A percentile compares a stretch with the other conserved stretches of the same genome.
These are phyloP conservation scores for Drosophila mauritiana DNA, from an alignment of 1,140 invertebrate species.

Conservation along the genomic window DNA sequence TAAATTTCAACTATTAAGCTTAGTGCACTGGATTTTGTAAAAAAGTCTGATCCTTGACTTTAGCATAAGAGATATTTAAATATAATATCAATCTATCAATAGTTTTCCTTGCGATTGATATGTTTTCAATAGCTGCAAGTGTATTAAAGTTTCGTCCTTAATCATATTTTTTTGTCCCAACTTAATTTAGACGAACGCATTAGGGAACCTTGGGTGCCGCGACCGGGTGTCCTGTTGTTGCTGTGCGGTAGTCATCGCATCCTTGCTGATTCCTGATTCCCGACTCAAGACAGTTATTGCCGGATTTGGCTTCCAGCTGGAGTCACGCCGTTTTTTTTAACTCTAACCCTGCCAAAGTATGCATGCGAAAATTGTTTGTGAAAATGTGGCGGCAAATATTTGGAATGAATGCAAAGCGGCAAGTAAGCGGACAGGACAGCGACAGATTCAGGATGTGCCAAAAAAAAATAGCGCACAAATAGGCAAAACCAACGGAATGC, in stretches of 20 bases:
- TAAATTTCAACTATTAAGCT: too few relatives aligned
- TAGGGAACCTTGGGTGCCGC: slow-evolving; percentile 50
- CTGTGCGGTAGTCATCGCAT: slow-evolving; percentile 16
- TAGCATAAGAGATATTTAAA: too few relatives aligned
- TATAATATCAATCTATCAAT: too few relatives aligned
- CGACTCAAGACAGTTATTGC: slow-evolving; percentile 53
- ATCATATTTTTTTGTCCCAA: slow-evolving; percentile 24
- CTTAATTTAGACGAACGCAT: slow-evolving; percentile 77
- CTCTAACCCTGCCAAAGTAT: slow-evolving; percentile 56
- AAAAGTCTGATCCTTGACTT: too few relatives aligned
- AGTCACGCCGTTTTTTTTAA: slow-evolving; percentile 25
- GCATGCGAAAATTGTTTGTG: slow-evolving; percentile 71
- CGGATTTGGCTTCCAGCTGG: slow-evolving; percentile 24
- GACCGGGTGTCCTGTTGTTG: slow-evolving; percentile 50
- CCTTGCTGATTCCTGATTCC: slow-evolving; percentile 45
- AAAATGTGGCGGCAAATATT: slow-evolving; percentile 77
- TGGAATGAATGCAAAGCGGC: slow-evolving; percentile 75
- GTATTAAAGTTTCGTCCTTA: background rate
- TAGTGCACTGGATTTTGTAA: too few relatives aligned
- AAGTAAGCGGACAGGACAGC: slow-evolving; percentile 67
- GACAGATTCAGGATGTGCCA: slow-evolving; percentile 60
- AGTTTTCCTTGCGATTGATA: too few relatives aligned
- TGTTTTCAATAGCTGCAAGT: background rate
- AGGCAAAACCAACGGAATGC: slow-evolving; percentile 39
- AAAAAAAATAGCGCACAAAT: slow-evolving; percentile 40